These are phyloP conservation scores for Ferrisia virgata DNA, from an alignment of 2,888 invertebrate species.

Conservation along the genomic window DNA sequence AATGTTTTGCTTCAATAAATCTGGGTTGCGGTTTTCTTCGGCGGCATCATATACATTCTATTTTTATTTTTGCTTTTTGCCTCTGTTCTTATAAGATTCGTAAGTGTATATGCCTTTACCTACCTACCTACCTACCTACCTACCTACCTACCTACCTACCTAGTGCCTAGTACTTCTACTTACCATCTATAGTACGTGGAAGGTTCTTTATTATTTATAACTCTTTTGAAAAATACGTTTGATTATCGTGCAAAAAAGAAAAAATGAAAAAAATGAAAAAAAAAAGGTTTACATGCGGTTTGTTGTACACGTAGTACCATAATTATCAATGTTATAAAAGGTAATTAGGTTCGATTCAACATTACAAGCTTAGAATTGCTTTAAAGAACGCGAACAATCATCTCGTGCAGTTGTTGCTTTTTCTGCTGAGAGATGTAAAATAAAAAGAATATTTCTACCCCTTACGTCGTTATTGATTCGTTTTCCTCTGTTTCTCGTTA, in stretches of 20 bases:
- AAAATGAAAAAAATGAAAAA: not conserved
- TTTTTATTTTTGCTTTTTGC: not conserved
- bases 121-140: no score
- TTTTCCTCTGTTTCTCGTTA: not conserved
- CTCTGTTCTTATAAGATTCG: no score
- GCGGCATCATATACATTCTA: not conserved
- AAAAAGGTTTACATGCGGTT: no score
- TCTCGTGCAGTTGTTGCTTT: not conserved
- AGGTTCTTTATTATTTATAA: not conserved
- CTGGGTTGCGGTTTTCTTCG: not conserved
- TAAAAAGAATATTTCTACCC: not conserved
- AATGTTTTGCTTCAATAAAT: slow-evolving; percentile 10
- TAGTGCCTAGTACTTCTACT: no score
- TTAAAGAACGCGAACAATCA: not conserved
- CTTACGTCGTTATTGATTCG: not conserved
- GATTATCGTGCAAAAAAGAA: not conserved
- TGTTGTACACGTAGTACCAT: no score
- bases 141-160: no score
- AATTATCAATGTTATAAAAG: not conserved
- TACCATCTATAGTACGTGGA: not conserved
- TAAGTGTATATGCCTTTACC: no score
- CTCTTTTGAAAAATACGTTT: not conserved
- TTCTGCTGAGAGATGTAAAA: not conserved
- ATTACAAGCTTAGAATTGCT: not conserved
- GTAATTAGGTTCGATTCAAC: not conserved